phyloP scores from a whole-genome alignment of 2,113 vertebrate species.

The Cranoglanis bouderius region DNA sequence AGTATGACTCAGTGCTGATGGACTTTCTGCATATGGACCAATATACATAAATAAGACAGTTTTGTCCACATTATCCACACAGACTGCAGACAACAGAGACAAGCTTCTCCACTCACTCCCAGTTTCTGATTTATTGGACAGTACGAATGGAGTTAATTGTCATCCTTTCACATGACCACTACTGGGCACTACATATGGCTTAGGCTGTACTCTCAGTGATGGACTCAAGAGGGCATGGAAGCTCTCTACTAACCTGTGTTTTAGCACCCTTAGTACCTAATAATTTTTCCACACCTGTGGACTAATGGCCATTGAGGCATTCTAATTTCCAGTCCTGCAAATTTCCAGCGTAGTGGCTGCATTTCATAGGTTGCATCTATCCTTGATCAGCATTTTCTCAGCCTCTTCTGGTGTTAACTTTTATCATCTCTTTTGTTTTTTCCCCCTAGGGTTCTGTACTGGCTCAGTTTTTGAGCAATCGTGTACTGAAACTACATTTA shows the following conservation, averaged over 20 bases:
- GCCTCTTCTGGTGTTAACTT: neutral
- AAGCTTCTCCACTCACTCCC: neutral
- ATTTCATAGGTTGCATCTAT: neutral
- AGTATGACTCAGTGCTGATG: neutral
- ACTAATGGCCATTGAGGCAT: neutral
- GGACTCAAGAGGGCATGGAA: slow-evolving; percentile 45
- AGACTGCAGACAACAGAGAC: neutral
- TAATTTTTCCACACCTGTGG: neutral
- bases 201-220: slow-evolving; percentile 3
- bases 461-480: neutral
- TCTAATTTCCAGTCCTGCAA: neutral
- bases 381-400: neutral
- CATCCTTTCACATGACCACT: slow-evolving; percentile 1
- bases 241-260: neutral
- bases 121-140: neutral
- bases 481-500: neutral
- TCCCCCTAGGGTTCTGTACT: neutral
- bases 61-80: neutral
- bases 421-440: slow-evolving; percentile 44
- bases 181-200: neutral
- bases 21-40: neutral
- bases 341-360: neutral
- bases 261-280: neutral
- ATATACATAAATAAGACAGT: neutral
- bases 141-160: neutral